Base-by-base conservation (phyloP, 2,797 vertebrate species). In the Sphenopsis melanotis region DNA sequence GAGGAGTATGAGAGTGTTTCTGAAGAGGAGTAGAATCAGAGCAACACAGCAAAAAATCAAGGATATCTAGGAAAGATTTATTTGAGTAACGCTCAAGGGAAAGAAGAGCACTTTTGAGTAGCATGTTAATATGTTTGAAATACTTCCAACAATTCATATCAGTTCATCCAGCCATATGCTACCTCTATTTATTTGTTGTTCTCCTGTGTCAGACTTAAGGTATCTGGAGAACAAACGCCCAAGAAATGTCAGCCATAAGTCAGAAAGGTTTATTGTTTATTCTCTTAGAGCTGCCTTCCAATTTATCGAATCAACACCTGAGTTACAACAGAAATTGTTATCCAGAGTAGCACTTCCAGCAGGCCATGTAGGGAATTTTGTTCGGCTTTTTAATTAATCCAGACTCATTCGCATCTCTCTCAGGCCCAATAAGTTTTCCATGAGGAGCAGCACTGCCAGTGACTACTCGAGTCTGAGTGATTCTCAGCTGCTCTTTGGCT, bases 401-500 rank as follows among this genome's bases (percentile, higher is more conserved):
- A 87, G 65, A 37, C 32, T 90, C n/a, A 80, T 79, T 93, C 65
- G 30, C 61, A 47, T 60, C 55, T 29, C 12, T 1, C 60, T 96
- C 96, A 98, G 98, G 89, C 46, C 86, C 9, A 95, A 70, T 36
- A 98, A 96, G 85, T 78, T 97, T 83, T 96, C 96, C 53, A 88
- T 36, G 75, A 78, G 97, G 88, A 97, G 83, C 90, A 97, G 91
- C 14, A 80, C 83, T 84, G 95, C 92, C 42, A 96, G 93, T 22
- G 98, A 98, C 85, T 92, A 97, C 83, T 98, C 98, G 3, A 98
- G 97, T 76, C 90, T 98, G 88, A 98, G 98, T 12, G 99, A 99
- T 79, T 99, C 99, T 23, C 99, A 99, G 97, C 95, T 98, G 90
- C 98, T 99, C 88, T 98, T 98, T 52, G 98, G 99, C 80, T 99